Percentiles rank a stretch among this genome's conserved stretches.
phyloP scores from a whole-genome alignment of 2,113 vertebrate genomes.

The Anseranas semipalmata region DNA sequence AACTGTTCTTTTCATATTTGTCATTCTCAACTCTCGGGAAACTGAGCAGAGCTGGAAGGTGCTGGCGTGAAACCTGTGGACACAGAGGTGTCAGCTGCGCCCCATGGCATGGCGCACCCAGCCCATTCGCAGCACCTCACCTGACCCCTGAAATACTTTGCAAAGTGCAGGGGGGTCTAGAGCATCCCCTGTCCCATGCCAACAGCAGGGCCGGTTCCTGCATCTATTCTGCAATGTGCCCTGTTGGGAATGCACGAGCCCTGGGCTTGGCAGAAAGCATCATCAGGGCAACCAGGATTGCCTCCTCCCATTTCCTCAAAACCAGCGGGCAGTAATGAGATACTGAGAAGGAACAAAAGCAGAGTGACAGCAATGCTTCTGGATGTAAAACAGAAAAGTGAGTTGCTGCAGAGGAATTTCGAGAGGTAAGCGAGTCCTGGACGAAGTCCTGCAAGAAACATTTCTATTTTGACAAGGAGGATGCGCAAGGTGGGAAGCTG shows the following conservation, averaged over 20 bases:
- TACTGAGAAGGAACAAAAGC: background rate
- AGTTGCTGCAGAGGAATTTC: background rate
- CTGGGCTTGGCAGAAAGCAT: background rate
- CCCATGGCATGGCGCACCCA: rapidly evolving
- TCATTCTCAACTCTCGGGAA: background rate
- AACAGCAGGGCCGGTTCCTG: background rate
- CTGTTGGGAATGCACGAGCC: background rate
- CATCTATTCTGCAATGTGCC: background rate
- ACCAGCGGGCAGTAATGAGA: background rate
- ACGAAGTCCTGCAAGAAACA: background rate
- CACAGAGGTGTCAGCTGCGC: background rate
- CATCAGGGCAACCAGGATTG: background rate
- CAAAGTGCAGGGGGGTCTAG: background rate
- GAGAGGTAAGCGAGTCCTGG: background rate
- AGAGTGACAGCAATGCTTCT: background rate
- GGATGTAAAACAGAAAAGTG: background rate
- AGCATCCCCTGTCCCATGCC: background rate
- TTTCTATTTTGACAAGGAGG: background rate
- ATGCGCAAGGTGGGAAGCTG: background rate
- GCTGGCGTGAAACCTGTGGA: background rate
- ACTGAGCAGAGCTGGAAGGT: background rate
- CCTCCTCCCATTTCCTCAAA: background rate
- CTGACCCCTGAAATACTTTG: background rate
- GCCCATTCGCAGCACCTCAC: rapidly evolving
- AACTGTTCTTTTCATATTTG: background rate